Base-by-base conservation (phyloP, 2,113 vertebrate species). In the Spermophilus dauricus region DNA sequence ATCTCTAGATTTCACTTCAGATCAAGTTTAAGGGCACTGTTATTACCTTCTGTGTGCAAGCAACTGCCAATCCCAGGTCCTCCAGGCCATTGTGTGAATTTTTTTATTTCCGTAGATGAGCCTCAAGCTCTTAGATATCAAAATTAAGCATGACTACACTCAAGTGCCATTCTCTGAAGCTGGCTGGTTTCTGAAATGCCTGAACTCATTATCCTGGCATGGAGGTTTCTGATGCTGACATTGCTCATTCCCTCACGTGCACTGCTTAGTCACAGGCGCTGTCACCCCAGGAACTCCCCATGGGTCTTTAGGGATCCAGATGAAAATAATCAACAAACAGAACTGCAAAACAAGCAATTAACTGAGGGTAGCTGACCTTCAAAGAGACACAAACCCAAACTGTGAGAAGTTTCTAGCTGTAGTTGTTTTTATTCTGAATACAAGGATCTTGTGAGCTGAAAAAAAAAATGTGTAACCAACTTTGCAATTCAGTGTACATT, bases 61-160 rank as follows among this genome's bases (percentile, higher is more conserved):
- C 30, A 72, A 32, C 56, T 17, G 17, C 17, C 42, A 18, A 28
- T 32, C 13, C 58, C 30, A 28, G 28, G 22, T 56, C 83, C 82
- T 94, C 58, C 4, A 37, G 87, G 82, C 45, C n/a, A 70, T 18
- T 69, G 39, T 58, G 61, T 45, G 56, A 72, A 77, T 70, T 10
- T 86, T 53, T 61, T 80, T 58, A 84, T 73, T 95, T 87, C 28
- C 73, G 20, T 7, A 63, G 48, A 65, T 75, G 39, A 83, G 87
- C 69, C 87, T 96, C 61, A 70, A 96, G 96, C 89, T 81, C 84
- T 89, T 48, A 28, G 2, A 28, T 90, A 95, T 98, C 86, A 78
- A 89, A 97, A 87, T 51, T 22, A 93, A 95, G 76, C 37, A 65
- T 48, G 84, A 92, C 22, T 63, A 13, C 48, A 73, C 70, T 88